These are phyloP conservation scores for Glaucidium brasilianum DNA, from an alignment of 2,113 vertebrate species.

Conservation along the genomic window DNA sequence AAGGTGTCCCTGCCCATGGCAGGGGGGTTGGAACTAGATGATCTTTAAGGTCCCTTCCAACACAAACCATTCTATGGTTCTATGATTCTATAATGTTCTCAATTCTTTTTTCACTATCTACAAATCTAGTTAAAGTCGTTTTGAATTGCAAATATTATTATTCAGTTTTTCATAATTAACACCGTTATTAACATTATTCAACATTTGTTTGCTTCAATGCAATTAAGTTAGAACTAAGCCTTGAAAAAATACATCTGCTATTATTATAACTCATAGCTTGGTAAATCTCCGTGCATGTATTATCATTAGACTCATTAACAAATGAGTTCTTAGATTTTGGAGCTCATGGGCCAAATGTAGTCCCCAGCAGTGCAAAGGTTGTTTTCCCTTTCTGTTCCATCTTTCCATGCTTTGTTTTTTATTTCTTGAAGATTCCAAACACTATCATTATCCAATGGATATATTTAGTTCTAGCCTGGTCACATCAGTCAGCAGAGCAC, in stretches of 20 bases:
- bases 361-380: not conserved
- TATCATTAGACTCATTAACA: not conserved
- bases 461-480: not conserved
- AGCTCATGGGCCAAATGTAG: not conserved
- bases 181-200: not conserved
- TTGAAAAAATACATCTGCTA: not conserved
- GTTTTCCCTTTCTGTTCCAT: not conserved
- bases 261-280: not conserved
- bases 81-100: not conserved
- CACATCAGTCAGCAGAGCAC: not conserved
- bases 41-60: too few species aligned
- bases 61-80: too few species aligned
- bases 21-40: too few species aligned
- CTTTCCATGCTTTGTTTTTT: not conserved
- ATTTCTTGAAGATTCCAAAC: not conserved
- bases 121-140: not conserved
- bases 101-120: not conserved
- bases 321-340: not conserved
- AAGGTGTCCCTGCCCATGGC: too few species aligned
- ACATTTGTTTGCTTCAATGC: not conserved
- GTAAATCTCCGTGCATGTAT: not conserved
- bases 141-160: not conserved
- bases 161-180: not conserved
- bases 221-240: not conserved
- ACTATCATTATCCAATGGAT: not conserved